phyloP scores from a whole-genome alignment of 2,888 invertebrate species.

The Troilus luridus region DNA sequence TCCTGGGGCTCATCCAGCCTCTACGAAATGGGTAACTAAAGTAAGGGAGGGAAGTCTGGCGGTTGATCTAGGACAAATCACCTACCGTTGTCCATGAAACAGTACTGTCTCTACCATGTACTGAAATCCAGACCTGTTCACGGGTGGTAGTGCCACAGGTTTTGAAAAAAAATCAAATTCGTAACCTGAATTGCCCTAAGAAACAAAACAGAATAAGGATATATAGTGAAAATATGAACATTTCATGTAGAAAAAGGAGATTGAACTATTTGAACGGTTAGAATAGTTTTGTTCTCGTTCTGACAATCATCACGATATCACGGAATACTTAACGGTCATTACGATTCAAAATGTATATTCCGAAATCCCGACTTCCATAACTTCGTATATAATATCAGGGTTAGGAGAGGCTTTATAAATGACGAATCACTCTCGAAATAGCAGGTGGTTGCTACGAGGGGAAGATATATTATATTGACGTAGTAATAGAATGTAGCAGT shows the following conservation, averaged over 20 bases:
- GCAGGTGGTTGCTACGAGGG: neutral
- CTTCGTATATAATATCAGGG: neutral
- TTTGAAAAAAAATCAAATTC: too few species aligned
- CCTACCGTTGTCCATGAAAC: too few species aligned
- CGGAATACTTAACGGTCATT: neutral
- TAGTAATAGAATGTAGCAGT: constrained; percentile 7
- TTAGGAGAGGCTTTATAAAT: neutral
- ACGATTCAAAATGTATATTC: neutral
- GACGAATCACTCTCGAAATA: constrained; percentile 21
- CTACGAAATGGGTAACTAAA: too few species aligned
- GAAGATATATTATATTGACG: neutral
- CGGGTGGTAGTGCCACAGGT: too few species aligned
- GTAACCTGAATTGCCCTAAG: too few species aligned
- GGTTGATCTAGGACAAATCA: too few species aligned
- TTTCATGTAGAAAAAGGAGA: neutral
- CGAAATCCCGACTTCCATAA: neutral
- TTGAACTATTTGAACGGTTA: neutral
- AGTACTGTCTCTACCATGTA: too few species aligned
- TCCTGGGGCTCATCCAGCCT: too few species aligned
- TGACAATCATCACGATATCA: neutral
- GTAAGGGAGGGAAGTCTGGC: too few species aligned
- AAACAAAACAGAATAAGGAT: too few species aligned
- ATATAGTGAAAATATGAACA: neutral
- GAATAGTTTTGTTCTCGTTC: neutral
- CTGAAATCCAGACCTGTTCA: too few species aligned